A percentile compares a stretch with the other conserved stretches of the same genome.
Evolutionary conservation across 2,888 invertebrate species (phyloP).

Genomic region (Suillia variegata): DNA sequence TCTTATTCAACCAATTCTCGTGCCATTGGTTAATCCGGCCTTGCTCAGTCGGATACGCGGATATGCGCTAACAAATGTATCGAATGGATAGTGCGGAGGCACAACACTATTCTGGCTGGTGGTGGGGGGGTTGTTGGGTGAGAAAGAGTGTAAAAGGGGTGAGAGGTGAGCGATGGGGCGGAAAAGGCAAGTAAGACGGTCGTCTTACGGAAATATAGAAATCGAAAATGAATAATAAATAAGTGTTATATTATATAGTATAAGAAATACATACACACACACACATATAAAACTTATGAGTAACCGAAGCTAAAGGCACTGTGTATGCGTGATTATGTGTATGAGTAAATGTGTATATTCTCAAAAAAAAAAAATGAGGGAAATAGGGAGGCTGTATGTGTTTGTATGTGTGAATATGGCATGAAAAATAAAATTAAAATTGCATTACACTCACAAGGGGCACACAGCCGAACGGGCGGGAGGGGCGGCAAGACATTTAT

Average conservation of each 20-base stretch:
- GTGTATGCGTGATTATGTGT: conserved; percentile 16
- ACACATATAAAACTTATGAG: conserved; percentile 28
- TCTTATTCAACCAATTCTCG: too few species aligned
- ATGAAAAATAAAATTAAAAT: conserved; percentile 51
- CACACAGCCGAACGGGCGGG: conserved; percentile 32
- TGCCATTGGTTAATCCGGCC: too few species aligned
- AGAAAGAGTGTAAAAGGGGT: too few species aligned
- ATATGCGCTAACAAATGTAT: too few species aligned
- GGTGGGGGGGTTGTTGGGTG: too few species aligned
- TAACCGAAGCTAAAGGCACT: conserved; percentile 6
- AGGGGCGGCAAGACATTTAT: conserved; percentile 33
- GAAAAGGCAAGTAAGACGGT: not conserved
- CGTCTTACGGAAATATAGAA: conserved; percentile 44
- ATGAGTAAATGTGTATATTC: not conserved
- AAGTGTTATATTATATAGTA: conserved; percentile 52
- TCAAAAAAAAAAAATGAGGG: not conserved
- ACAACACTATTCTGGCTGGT: too few species aligned
- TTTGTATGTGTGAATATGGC: conserved; percentile 19
- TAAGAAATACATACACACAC: too few species aligned
- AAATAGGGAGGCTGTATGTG: not conserved
- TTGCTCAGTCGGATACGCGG: too few species aligned
- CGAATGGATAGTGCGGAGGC: not conserved
- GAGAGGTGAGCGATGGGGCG: too few species aligned
- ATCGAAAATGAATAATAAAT: conserved; percentile 59
- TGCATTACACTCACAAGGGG: conserved; percentile 50